These are phyloP conservation scores for Drosophila oshimai DNA, from an alignment of 1,140 invertebrate species.

Conservation along the genomic window DNA sequence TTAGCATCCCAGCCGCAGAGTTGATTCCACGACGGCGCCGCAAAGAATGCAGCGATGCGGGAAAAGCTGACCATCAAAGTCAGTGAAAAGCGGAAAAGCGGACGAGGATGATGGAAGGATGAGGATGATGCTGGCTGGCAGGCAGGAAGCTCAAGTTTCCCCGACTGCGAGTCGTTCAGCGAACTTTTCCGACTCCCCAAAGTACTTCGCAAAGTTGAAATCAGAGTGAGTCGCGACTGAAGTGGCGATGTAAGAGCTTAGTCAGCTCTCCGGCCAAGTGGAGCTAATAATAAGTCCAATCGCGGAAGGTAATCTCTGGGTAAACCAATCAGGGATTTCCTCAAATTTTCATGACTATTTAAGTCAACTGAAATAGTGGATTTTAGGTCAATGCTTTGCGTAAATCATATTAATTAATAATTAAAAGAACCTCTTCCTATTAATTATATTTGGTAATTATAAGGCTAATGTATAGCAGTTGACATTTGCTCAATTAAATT, in stretches of 20 bases:
- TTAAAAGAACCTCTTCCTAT: too few species aligned
- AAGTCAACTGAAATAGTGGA: too few species aligned
- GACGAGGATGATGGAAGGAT: slow-evolving; percentile 5
- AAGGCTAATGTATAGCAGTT: too few species aligned
- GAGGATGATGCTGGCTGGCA: neutral
- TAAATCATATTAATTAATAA: too few species aligned
- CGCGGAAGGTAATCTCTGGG: neutral
- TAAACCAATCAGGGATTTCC: neutral
- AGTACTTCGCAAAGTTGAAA: slow-evolving; percentile 42
- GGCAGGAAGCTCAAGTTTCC: slow-evolving; percentile 23
- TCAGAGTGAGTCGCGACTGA: slow-evolving; percentile 28
- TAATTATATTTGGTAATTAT: too few species aligned
- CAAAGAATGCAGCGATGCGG: slow-evolving; percentile 47
- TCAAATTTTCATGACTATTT: too few species aligned
- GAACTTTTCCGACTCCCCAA: slow-evolving; percentile 38
- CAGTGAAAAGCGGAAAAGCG: neutral
- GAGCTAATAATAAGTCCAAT: slow-evolving; percentile 15
- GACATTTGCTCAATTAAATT: too few species aligned
- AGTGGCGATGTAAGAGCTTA: slow-evolving; percentile 25
- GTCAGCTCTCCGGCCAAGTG: slow-evolving; percentile 29
- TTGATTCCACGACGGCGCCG: slow-evolving; percentile 6
- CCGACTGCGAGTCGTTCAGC: slow-evolving; percentile 39
- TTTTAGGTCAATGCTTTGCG: too few species aligned
- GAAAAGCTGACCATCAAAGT: slow-evolving; percentile 44
- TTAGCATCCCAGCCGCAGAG: slow-evolving; percentile 48